Conservation (phyloP, 2,113 vertebrate species). For the Pithys albifrons region DNA sequence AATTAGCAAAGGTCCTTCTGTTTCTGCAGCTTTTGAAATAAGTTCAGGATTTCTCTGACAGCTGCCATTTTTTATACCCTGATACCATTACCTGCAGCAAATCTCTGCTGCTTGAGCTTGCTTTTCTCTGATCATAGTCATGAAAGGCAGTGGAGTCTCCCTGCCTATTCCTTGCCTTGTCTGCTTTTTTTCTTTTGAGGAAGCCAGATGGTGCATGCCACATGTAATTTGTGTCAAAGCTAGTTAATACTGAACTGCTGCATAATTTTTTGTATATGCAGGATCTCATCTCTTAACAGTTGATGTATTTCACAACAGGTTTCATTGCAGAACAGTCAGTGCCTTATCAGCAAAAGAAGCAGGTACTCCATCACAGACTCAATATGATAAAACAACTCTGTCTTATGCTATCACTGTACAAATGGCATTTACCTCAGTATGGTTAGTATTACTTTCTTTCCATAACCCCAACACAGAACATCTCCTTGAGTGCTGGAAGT, state of each 20-base stretch:
- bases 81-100: slow-evolving; percentile 68
- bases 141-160: not conserved
- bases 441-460: not conserved
- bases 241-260: slow-evolving; percentile 36
- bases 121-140: slow-evolving; percentile 58
- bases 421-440: not conserved
- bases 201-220: slow-evolving; percentile 66
- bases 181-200: not conserved
- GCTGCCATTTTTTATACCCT: slow-evolving; percentile 52
- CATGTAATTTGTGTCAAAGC: slow-evolving; percentile 64
- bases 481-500: not conserved
- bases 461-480: accelerated
- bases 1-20: slow-evolving; percentile 41
- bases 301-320: slow-evolving; percentile 46
- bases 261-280: not conserved
- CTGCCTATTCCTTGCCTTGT: slow-evolving; percentile 1
- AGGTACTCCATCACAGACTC: not conserved
- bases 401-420: not conserved
- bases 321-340: not conserved
- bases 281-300: not conserved
- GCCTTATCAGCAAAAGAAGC: not conserved
- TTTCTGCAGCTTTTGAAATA: slow-evolving; percentile 28
- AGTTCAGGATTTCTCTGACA: slow-evolving; percentile 50
- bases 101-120: slow-evolving; percentile 48
- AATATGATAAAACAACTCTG: not conserved